A percentile compares a stretch with the other conserved stretches of the same genome.
These are phyloP conservation scores for Thunnus thynnus DNA, from an alignment of 2,113 vertebrate species.

Conservation along the genomic window DNA sequence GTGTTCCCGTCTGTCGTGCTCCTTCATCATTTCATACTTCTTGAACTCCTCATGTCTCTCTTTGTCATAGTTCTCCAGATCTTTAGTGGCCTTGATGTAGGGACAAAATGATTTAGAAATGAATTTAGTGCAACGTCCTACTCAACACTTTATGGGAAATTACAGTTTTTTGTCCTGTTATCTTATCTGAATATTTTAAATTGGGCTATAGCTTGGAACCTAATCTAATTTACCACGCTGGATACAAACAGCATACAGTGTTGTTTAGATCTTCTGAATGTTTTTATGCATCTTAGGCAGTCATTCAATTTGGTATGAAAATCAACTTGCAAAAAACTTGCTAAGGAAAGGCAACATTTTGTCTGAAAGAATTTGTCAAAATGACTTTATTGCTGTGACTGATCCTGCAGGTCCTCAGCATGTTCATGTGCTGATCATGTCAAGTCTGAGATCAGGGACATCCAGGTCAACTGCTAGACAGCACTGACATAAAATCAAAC, in stretches of 20 bases:
- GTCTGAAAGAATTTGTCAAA: neutral
- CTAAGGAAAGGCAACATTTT: neutral
- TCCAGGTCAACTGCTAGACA: too few species aligned
- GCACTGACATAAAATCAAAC: too few species aligned
- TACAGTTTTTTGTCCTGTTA: neutral
- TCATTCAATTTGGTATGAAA: neutral
- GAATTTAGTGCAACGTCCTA: neutral
- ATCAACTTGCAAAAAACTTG: neutral
- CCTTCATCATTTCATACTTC: constrained; percentile 97
- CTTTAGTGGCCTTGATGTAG: constrained; percentile 89
- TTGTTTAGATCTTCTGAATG: too few species aligned
- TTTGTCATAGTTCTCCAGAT: constrained; percentile 96
- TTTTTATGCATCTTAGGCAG: neutral
- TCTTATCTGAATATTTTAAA: neutral
- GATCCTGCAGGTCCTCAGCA: neutral
- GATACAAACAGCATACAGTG: too few species aligned
- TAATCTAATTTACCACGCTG: neutral
- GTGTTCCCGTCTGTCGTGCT: constrained; percentile 94
- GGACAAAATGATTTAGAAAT: neutral
- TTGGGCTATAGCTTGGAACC: neutral
- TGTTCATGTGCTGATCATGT: neutral
- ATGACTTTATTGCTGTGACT: neutral
- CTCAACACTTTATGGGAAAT: neutral
- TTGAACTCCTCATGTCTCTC: constrained; percentile 98
- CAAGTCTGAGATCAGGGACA: too few species aligned